A percentile compares a stretch with the other conserved stretches of the same genome.
phyloP scores from a whole-genome alignment of 1,140 invertebrate species.

The Vanessa atalanta region DNA sequence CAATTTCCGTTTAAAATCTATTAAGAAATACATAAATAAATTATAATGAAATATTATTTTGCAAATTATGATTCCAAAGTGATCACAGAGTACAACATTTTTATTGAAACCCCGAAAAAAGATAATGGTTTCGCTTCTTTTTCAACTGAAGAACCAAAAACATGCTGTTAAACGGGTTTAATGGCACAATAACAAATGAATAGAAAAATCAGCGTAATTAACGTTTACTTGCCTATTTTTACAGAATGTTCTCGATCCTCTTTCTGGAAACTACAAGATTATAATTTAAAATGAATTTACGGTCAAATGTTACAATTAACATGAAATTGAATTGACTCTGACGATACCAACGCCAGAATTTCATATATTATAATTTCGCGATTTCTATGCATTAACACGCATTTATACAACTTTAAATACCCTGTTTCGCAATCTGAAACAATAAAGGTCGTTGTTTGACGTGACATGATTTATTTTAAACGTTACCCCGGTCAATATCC shows the following conservation, averaged over 20 bases:
- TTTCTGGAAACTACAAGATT: not conserved
- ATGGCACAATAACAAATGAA: not conserved
- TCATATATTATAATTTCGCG: slow-evolving; percentile 44
- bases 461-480: slow-evolving; percentile 42
- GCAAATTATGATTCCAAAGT: too few species aligned
- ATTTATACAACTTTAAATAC: slow-evolving; percentile 41
- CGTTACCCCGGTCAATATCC: slow-evolving; percentile 28
- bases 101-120: too few species aligned
- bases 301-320: slow-evolving; percentile 28
- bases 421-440: slow-evolving; percentile 66
- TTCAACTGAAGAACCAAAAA: too few species aligned
- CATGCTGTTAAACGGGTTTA: too few species aligned
- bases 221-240: not conserved
- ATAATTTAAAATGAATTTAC: slow-evolving; percentile 25
- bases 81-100: too few species aligned
- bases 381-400: slow-evolving; percentile 55
- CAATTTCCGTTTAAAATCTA: too few species aligned
- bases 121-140: too few species aligned
- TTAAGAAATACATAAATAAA: too few species aligned
- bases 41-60: too few species aligned
- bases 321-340: slow-evolving; percentile 20
- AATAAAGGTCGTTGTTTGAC: slow-evolving; percentile 63
- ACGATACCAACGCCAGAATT: not conserved
- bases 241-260: not conserved
- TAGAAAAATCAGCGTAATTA: not conserved